Evolutionary conservation across 2,888 invertebrate genomes (phyloP).

Genomic region (Aporophyla lueneburgensis): DNA sequence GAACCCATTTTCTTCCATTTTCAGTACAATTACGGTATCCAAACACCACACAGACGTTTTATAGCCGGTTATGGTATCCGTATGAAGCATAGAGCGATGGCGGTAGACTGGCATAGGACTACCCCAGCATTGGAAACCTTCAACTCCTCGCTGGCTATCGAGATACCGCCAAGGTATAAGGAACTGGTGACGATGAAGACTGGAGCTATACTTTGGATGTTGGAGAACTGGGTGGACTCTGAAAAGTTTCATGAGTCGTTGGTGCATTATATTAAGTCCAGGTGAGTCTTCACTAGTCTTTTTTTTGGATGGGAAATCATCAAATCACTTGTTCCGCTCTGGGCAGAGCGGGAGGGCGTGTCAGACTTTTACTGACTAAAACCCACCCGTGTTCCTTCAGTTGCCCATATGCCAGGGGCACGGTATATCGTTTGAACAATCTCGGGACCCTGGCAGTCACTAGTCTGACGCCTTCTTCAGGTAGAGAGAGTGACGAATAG

Average conservation of each 20-base stretch:
- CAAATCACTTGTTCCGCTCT: too few species aligned
- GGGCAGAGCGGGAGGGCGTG: too few species aligned
- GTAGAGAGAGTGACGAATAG: background rate
- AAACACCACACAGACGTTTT: slow-evolving; percentile 64
- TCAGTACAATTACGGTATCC: slow-evolving; percentile 78
- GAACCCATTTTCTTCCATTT: slow-evolving; percentile 35
- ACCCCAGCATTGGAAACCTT: slow-evolving; percentile 81
- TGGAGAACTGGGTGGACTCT: slow-evolving; percentile 86
- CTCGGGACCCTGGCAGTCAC: too few species aligned
- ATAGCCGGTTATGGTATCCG: slow-evolving; percentile 79
- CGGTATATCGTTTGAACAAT: too few species aligned
- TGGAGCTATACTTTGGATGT: slow-evolving; percentile 86
- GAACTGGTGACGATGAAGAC: slow-evolving; percentile 85
- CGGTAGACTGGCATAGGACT: slow-evolving; percentile 79
- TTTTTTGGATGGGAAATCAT: too few species aligned
- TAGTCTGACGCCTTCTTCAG: background rate
- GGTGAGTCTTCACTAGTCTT: slow-evolving; percentile 64
- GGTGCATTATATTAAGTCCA: slow-evolving; percentile 83
- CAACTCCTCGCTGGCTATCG: slow-evolving; percentile 79
- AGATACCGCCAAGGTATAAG: slow-evolving; percentile 81
- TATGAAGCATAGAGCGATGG: slow-evolving; percentile 84
- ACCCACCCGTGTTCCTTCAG: too few species aligned
- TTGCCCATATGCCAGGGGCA: too few species aligned
- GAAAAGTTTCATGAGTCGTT: slow-evolving; percentile 81
- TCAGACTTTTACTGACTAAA: too few species aligned